Evolutionary conservation across 2,888 invertebrate genomes (phyloP), one percentile per base, ranked within the genome.

Genomic region (Tryphoninae sp.): DNA sequence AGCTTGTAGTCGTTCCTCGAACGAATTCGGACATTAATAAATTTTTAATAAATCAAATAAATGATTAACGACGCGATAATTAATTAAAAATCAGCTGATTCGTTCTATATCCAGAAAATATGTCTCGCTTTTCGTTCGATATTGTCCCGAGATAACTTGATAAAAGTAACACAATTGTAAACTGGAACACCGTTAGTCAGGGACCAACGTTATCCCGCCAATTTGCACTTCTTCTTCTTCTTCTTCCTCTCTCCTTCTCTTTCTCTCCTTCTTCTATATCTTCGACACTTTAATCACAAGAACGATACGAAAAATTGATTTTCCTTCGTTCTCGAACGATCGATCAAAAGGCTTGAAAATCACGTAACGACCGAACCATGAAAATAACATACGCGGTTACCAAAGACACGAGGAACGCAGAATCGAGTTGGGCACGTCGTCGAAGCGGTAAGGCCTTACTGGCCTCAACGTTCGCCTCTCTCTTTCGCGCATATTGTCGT

Each of bases 361-460:
- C 19, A 4, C 16, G 53, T 9, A 61, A 64, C 68, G 33, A 51
- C 65, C n/a, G 73, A 73, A 73, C 64, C 26, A 8, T 42, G 76
- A 72, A 53, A 75, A 42, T 51, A 16, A 72, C 51, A 53, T 53
- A 49, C 23, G 45, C 45, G 65, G 77, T 68, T 59, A 23, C 62
- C 23, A 23, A 61, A 26, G 59, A 59, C 26, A 33, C 77, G 69
- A 68, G 72, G 58, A 76, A 62, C 62, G 75, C 45, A 78, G 78
- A 61, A 49, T 19, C 61, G 72, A 72, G 67, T 26, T 64, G 62
- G 73, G 64, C 73, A 26, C 80, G 76, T 67, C 76, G 79, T 62
- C 72, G 65, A 79, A 40, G 76, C 72, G 59, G 45, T 77, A 77
- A 71, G 69, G 69, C 53, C 55, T 69, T 62, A 64, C 69, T 69